Evolutionary conservation across 2,113 vertebrate species (phyloP), one percentile per base, ranked within the genome.

Genomic region (Rhegmatorhina hoffmannsi): DNA sequence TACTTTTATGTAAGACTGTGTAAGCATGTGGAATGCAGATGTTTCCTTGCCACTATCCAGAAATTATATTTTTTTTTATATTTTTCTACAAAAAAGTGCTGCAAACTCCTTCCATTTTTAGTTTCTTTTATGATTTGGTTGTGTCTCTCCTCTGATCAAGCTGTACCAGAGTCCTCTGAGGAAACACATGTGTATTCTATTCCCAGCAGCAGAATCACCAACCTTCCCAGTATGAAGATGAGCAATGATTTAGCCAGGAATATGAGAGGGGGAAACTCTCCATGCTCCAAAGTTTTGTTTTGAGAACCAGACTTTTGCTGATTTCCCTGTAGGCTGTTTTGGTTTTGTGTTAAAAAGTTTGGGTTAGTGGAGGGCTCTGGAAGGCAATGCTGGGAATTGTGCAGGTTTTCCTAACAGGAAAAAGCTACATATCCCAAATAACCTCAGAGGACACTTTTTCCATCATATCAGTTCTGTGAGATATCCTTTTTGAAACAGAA

Each of bases 171-270:
- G 36, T 34, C 13, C 29, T 44, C 20, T 33, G 13, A 87, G 17
- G 44, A 68, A 72, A 44, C 26, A 31, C 4, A 28, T 1, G 4
- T n/a, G 10, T 55, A 9, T 33, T 47, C 7, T 17, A 3, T 34
- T 77, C 34, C 53, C 25, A 38, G 13, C 11, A 81, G 17, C 17
- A 46, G 33, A 69, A 66, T 29, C 20, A 6, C 6, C 13, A 63
- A 13, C 0, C 0, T 19, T 24, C 9, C 10, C 7, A 3, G 1
- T 47, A 63, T 73, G 17, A 19, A 44, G 66, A 38, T 14, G 50
- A 84, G 7, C 11, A n/a, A 21, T 7, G 3, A 56, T 31, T 43
- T 40, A 72, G 29, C 47, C 26, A 59, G 60, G 24, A 92, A 11
- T 15, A 33, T 26, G 8, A 47, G 5, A 31, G 36, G 3, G 2